phyloP scores from a whole-genome alignment of 2,888 invertebrate species.

The Netelia inedita region DNA sequence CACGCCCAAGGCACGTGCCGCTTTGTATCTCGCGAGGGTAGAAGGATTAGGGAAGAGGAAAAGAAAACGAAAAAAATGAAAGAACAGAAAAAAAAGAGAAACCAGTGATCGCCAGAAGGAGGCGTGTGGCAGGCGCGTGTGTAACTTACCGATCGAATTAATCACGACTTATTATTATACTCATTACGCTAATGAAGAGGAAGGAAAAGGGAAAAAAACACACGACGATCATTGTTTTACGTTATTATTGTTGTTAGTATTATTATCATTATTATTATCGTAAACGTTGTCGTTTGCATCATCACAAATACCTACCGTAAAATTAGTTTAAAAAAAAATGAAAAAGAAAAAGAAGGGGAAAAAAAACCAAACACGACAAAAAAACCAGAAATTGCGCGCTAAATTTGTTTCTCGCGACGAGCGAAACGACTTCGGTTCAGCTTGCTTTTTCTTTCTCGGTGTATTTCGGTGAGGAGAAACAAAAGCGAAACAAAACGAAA shows the following conservation, averaged over 20 bases:
- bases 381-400: background rate
- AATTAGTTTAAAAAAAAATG: background rate
- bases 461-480: conserved; percentile 43
- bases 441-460: conserved; percentile 55
- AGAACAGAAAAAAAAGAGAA: conserved; percentile 22
- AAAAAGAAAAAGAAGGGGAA: conserved; percentile 17
- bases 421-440: conserved; percentile 54
- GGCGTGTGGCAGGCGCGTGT: conserved; percentile 60
- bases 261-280: conserved; percentile 68
- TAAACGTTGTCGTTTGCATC: conserved; percentile 60
- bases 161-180: conserved; percentile 72
- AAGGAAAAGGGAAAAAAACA: conserved; percentile 19
- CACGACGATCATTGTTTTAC: conserved; percentile 61
- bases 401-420: background rate
- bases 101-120: conserved; percentile 73
- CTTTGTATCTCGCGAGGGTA: conserved; percentile 59
- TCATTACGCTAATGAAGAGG: conserved; percentile 63
- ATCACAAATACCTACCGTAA: conserved; percentile 36
- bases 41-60: no score
- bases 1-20: background rate
- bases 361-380: conserved; percentile 24
- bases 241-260: conserved; percentile 66
- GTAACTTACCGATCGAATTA: conserved; percentile 75
- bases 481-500: conserved; percentile 51
- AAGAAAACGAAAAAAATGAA: conserved; percentile 40